Base-by-base conservation (phyloP, 2,797 vertebrate species). In the Mormyrus proboscirostris region DNA sequence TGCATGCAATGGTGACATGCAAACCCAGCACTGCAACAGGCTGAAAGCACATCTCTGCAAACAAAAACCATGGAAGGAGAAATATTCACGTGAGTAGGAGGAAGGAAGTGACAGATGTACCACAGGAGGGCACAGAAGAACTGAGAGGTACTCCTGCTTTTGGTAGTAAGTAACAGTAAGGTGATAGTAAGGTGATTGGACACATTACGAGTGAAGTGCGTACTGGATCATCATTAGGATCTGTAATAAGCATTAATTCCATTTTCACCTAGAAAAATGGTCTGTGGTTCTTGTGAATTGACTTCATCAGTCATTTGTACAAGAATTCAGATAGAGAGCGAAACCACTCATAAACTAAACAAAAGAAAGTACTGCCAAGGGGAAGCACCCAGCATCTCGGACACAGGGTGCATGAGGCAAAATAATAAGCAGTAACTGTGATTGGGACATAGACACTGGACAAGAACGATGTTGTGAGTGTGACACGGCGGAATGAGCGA, bases 1-100 rank as follows among this genome's bases (percentile, higher is more conserved):
- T 16, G 87, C 95, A 94, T 95, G 95, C 95, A 90, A 88, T 87
- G 89, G 55, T 89, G 55, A 89, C 95, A 95, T 95, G 95, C 5
- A 8, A 90, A 91, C 51, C 2, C 89, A 53, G 88, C 87, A 88
- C 6, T 41, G 91, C 90, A 51, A 89, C 85, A 65, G 84, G 88
- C 79, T 89, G 76, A 89, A 90, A 86, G 90, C 90, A 90, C 89
- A 91, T 51, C 25, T 90, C 87, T 90, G 85, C 88, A 33, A 88
- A 89, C 73, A 25, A 88, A 73, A 50, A 84, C 4, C 82, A 51
- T 5, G 49, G 12, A 84, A 7, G 82, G 82, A 51, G 10, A 22
- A 73, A n/a, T 22, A 49, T 22, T 84, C n/a, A 84, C 4, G 47
- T 5, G 38, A 79, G 9, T 2, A 47, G 73, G 73, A 79, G 16